phyloP scores from a whole-genome alignment of 1,140 invertebrate species.

The Diuraphis noxia region DNA sequence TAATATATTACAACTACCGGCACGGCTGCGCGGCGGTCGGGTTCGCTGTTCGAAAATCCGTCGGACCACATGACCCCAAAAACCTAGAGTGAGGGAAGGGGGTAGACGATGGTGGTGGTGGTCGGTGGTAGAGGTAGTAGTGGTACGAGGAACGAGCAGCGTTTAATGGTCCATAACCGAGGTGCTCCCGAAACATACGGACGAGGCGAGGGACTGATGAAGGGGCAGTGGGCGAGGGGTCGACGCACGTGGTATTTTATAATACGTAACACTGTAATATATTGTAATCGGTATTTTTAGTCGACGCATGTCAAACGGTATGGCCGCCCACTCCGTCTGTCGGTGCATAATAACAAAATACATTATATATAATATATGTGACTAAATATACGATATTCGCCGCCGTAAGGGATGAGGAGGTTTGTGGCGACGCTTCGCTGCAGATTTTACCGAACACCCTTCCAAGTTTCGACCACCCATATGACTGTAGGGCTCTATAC shows the following conservation, averaged over 20 bases:
- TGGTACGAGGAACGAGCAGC: background rate
- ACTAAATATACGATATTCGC: background rate
- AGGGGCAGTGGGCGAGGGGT: background rate
- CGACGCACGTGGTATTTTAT: constrained; percentile 1
- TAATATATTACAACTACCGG: background rate
- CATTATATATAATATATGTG: background rate
- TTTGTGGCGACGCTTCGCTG: background rate
- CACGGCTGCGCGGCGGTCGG: background rate
- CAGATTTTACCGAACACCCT: background rate
- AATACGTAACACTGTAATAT: background rate
- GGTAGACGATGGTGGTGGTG: background rate
- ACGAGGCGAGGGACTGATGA: too few relatives aligned
- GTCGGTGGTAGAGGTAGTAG: too few relatives aligned
- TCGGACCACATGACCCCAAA: constrained; percentile 42
- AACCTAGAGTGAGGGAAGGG: background rate
- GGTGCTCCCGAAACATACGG: background rate
- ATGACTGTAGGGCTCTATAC: background rate
- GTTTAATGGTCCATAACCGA: constrained; percentile 38
- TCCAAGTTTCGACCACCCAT: background rate
- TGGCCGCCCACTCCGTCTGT: background rate
- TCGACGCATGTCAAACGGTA: background rate
- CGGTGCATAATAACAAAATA: background rate
- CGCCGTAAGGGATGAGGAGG: background rate
- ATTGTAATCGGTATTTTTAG: constrained; percentile 30
- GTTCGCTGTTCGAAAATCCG: constrained; percentile 11